A percentile compares a stretch with the other conserved stretches of the same genome.
Evolutionary conservation across 2,113 vertebrate species (phyloP).

Genomic region (Struthidea cinerea): DNA sequence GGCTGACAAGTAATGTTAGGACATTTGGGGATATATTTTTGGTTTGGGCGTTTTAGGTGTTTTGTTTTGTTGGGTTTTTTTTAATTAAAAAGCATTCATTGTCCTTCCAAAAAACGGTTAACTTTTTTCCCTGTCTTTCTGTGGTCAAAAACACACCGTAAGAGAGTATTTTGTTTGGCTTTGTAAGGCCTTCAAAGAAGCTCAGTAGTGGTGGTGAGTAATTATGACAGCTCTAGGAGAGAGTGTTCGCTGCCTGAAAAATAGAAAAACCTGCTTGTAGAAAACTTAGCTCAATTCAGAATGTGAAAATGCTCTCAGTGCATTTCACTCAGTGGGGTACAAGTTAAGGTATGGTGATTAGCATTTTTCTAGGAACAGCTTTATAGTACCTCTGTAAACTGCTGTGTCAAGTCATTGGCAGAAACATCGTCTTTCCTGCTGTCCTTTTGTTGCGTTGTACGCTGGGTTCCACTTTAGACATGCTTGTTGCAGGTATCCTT

Average conservation of each 20-base stretch:
- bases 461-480: neutral
- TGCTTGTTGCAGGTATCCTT: neutral
- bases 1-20: neutral
- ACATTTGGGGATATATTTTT: neutral
- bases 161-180: neutral
- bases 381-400: neutral
- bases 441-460: neutral
- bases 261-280: neutral
- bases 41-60: rapidly evolving
- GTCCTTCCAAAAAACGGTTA: neutral
- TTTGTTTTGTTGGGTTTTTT: neutral
- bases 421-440: neutral
- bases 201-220: neutral
- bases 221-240: neutral
- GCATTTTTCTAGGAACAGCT: neutral
- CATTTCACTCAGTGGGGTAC: neutral
- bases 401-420: neutral
- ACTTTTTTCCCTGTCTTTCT: neutral
- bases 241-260: neutral
- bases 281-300: neutral
- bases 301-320: neutral
- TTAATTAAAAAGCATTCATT: neutral
- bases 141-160: neutral
- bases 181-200: neutral
- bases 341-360: neutral